Evolutionary conservation across 2,797 vertebrate species (phyloP).

Genomic region (Macroramphosus scolopax): DNA sequence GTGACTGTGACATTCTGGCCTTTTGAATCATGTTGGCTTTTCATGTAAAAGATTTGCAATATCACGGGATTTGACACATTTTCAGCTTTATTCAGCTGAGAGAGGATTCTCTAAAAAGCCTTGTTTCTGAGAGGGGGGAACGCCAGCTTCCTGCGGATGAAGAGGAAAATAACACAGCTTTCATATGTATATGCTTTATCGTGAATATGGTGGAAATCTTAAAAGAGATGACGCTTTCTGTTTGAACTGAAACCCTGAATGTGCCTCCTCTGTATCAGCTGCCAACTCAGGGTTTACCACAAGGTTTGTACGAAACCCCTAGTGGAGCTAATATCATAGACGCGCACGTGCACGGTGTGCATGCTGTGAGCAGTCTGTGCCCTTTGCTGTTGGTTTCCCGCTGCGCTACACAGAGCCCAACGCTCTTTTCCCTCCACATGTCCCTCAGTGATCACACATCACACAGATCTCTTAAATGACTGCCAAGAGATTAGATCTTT

Average conservation of each 20-base stretch:
- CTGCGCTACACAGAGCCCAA: conserved; percentile 43
- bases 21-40: too few relatives aligned
- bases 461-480: conserved; percentile 47
- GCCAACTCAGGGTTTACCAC: conserved; percentile 23
- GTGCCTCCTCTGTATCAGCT: conserved; percentile 13
- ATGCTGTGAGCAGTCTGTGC: conserved; percentile 46
- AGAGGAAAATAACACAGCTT: too few relatives aligned
- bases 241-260: conserved; percentile 36
- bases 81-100: too few relatives aligned
- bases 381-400: conserved; percentile 46
- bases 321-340: conserved; percentile 32
- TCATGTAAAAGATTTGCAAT: too few relatives aligned
- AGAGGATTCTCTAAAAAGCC: too few relatives aligned
- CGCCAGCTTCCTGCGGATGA: too few relatives aligned
- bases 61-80: too few relatives aligned
- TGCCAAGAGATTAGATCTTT: conserved; percentile 50
- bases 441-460: conserved; percentile 16
- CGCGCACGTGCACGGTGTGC: conserved; percentile 14
- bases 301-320: conserved; percentile 30
- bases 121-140: too few relatives aligned
- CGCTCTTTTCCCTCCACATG: conserved; percentile 41
- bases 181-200: too few relatives aligned
- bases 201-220: too few relatives aligned
- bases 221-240: too few relatives aligned
- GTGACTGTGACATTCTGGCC: too few relatives aligned